Evolutionary conservation across 2,888 invertebrate species (phyloP), one percentile per base, ranked within the genome.

Genomic region (Nomada ferruginata): DNA sequence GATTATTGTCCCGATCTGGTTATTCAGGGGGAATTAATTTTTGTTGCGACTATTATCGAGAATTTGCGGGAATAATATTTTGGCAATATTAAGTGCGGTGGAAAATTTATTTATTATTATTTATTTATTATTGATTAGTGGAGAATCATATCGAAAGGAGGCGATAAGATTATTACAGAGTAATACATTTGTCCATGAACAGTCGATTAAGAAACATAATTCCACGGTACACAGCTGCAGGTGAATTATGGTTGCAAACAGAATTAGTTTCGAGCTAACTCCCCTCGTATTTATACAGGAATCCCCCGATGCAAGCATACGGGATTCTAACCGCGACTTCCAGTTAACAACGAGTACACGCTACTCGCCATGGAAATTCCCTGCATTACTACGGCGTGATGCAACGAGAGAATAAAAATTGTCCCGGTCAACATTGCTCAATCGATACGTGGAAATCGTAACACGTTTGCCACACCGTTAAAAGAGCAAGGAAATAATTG

Each of bases 361-460:
- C 18, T 36, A 10, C 36, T 50, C 23, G 50, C 44, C 10, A 60
- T n/a, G 23, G 61, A 63, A 52, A 61, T 61, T 36, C 50, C 50
- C 23, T 18, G 61, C 55, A 23, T 63, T 53, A 63, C 42, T 42
- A 20, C 3, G 23, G 36, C 1, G 29, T 76, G 73, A 72, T 52
- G 76, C 55, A 77, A 73, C 29, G 47, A 4, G n/a, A 23, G 15
- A 36, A 20, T 65, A 77, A 77, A 77, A 77, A 73, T 77, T 42
- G 42, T 75, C 66, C 53, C 53, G 55, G 55, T 18, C 29, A 29
- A 69, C 42, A 55, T 79, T 74, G 64, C 64, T 59, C 52, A 70
- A 55, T 52, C 23, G 20, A 11, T 29, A 10, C 42, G 59, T 60
- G 47, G 76, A 55, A 76, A 79, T 69, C 44, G 52, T 29, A 44